Evolutionary conservation across 2,888 invertebrate species (phyloP).

Genomic region (Xanthia icteritia): DNA sequence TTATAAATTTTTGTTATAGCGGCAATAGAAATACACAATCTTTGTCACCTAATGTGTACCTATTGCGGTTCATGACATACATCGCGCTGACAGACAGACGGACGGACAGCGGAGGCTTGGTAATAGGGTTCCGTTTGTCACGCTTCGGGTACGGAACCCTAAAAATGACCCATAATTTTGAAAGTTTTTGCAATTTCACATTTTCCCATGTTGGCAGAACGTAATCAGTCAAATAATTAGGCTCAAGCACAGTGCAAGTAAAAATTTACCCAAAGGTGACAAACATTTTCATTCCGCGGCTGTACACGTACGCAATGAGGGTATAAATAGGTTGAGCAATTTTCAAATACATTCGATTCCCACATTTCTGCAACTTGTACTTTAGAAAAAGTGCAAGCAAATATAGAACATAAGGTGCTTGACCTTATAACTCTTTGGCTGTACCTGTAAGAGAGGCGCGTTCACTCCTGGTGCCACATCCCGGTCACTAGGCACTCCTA

Average conservation of each 20-base stretch:
- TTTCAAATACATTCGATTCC: background rate
- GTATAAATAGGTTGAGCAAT: background rate
- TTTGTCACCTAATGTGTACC: too few species aligned
- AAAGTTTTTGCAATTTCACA: background rate
- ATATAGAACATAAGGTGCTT: too few species aligned
- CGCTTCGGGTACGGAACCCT: too few species aligned
- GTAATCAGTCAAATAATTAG: background rate
- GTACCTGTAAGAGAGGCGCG: constrained; percentile 79
- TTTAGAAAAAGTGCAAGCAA: background rate
- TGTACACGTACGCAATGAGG: background rate
- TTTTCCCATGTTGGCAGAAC: background rate
- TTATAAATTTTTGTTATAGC: too few species aligned
- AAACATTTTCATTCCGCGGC: background rate
- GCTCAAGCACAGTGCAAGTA: background rate
- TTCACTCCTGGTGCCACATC: constrained; percentile 86
- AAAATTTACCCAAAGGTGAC: background rate
- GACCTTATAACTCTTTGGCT: background rate
- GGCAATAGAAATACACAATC: too few species aligned
- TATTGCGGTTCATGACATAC: too few species aligned
- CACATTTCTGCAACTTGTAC: background rate
- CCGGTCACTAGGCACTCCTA: constrained; percentile 72
- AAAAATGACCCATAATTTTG: background rate
- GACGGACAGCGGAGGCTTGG: too few species aligned
- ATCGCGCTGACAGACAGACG: too few species aligned
- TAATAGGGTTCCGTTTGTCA: too few species aligned